Base-by-base conservation (phyloP, 2,797 vertebrate species). In the Miichthys miiuy region DNA sequence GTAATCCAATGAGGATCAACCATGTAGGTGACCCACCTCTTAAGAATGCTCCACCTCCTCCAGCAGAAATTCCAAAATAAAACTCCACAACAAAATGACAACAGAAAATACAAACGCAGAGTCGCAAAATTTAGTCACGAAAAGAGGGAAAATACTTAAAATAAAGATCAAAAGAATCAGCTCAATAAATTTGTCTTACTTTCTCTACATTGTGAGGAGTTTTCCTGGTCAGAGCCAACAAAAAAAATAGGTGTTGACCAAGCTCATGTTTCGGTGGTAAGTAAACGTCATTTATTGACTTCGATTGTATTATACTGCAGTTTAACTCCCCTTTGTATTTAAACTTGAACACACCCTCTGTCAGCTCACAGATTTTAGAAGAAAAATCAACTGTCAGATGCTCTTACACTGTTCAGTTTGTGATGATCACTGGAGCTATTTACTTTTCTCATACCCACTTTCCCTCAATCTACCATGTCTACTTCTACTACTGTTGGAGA, bases 31-130 rank as follows among this genome's bases (percentile, higher is more conserved):
- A 44, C n/a, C 51, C 5, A 6, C 30, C 9, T 42, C 8, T 11
- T 9, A 14, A 34, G 17, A 5, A 54, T 3, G 57, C 18, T 21
- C 44, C 44, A 4, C 65, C 34, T 47, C 7, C 65, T 16, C 1
- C 12, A 38, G 23, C 6, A 34, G 10, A 10, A 9, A 20, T 56
- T 42, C 68, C 64, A 68, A 60, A 80, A 47, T 52, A 69, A 69
- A 80, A 13, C 23, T 41, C 25, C 30, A 14, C 6, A 38, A 18
- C 2, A 11, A 56, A 51, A 4, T 21, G 0, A 12, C 8, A 17
- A 52, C 1, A n/a, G 38, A 6, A 56, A 44, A 7, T n/a, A 30
- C 23, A 30, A 48, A 16, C 16, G 18, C n/a, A 38, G 1, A 20
- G 3, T 41, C n/a, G 23, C 6, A 3, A 47, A 41, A 21, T 2